These are phyloP conservation scores for Tupaia tana DNA, from an alignment of 2,113 vertebrate species.

Conservation along the genomic window DNA sequence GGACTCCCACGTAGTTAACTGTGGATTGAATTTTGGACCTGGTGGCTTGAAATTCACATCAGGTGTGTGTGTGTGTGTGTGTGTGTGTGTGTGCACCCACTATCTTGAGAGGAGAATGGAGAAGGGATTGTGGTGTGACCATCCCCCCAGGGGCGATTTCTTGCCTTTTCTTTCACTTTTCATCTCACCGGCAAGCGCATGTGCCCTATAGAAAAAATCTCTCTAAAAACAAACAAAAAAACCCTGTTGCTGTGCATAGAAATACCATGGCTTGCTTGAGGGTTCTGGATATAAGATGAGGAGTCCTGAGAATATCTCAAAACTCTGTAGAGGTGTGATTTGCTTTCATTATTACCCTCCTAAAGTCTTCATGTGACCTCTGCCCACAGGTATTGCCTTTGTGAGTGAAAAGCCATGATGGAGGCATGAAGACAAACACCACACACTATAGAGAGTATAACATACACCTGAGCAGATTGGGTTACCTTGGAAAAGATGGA, in stretches of 20 bases:
- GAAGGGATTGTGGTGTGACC: no score
- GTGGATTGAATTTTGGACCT: no score
- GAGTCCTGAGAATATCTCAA: not conserved
- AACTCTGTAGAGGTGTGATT: not conserved
- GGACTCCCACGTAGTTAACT: no score
- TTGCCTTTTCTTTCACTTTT: no score
- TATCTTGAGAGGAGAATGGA: no score
- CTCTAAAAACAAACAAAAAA: not conserved
- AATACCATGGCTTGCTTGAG: not conserved
- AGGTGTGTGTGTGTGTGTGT: no score
- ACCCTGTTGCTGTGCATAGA: not conserved
- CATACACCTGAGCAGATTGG: not conserved
- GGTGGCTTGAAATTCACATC: no score
- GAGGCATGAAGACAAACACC: not conserved
- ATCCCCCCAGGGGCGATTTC: no score
- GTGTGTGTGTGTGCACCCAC: no score
- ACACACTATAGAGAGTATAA: not conserved
- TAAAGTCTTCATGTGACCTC: not conserved
- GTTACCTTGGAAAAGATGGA: not conserved
- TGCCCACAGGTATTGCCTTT: not conserved
- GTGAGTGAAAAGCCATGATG: not conserved
- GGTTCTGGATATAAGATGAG: not conserved
- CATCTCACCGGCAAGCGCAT: no score
- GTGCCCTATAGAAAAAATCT: no score
- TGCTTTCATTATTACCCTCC: not conserved